Percentiles rank a stretch among this genome's conserved stretches.
These are phyloP conservation scores for Todus mexicanus DNA, from an alignment of 2,797 vertebrate species.

Conservation along the genomic window DNA sequence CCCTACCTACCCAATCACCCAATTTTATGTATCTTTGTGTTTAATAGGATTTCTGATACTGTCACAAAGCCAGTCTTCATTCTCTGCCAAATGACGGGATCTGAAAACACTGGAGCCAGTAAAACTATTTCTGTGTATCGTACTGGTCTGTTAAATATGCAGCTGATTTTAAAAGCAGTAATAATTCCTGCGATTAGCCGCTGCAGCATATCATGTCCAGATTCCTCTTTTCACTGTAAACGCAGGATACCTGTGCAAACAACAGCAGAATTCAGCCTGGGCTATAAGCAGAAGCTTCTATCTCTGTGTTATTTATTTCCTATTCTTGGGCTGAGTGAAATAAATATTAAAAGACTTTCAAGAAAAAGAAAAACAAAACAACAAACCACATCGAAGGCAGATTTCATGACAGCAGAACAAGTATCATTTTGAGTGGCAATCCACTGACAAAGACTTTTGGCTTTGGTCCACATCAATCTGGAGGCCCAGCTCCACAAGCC, in stretches of 20 bases:
- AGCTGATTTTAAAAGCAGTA: neutral
- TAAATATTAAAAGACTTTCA: neutral
- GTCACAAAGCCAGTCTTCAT: neutral
- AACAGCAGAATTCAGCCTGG: neutral
- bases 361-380: neutral
- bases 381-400: neutral
- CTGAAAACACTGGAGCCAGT: neutral
- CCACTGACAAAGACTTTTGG: conserved; percentile 48
- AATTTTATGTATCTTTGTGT: neutral
- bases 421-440: conserved; percentile 38
- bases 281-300: neutral
- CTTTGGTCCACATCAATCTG: conserved; percentile 48
- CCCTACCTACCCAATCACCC: neutral
- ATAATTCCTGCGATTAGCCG: neutral
- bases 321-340: neutral
- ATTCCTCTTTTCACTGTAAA: neutral
- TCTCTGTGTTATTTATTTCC: neutral
- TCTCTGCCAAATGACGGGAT: neutral
- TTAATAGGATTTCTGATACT: neutral
- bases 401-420: conserved; percentile 49
- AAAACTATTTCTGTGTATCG: neutral
- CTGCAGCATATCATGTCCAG: neutral
- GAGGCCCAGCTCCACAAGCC: conserved; percentile 33
- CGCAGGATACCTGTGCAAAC: neutral
- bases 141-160: neutral